A percentile compares a stretch with the other conserved stretches of the same genome.
phyloP scores from a whole-genome alignment of 1,140 invertebrate genomes.

The Vanessa tameamea region DNA sequence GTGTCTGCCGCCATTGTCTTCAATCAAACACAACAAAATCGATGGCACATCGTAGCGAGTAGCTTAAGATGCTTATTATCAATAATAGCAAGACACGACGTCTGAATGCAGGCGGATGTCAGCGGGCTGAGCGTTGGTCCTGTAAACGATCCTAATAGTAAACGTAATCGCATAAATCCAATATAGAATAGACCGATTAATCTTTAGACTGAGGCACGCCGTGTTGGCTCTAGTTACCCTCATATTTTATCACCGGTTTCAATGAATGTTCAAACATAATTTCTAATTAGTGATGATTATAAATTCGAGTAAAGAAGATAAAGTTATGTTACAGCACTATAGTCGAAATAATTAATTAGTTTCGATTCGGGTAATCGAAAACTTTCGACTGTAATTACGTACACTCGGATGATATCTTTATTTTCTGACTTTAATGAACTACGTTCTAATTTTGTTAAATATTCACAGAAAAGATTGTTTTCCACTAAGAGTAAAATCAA shows the following conservation, averaged over 20 bases:
- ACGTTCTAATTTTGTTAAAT: background rate
- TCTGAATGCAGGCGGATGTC: constrained; percentile 38
- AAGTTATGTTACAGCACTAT: background rate
- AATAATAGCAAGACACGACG: constrained; percentile 24
- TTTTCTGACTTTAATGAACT: too few relatives aligned
- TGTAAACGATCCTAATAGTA: constrained; percentile 27
- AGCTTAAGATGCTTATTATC: constrained; percentile 18
- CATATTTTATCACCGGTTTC: constrained; percentile 26
- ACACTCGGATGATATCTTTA: too few relatives aligned
- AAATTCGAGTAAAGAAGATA: background rate
- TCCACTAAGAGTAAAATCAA: background rate
- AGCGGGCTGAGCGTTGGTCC: constrained; percentile 16
- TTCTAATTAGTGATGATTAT: background rate
- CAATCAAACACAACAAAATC: background rate
- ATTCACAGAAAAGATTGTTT: background rate
- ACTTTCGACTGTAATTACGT: background rate
- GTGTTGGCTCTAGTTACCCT: constrained; percentile 15
- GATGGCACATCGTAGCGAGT: background rate
- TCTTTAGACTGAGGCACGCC: constrained; percentile 21
- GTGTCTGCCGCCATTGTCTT: background rate
- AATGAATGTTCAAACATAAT: constrained; percentile 6
- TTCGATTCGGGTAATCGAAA: background rate
- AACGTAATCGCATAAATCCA: constrained; percentile 34
- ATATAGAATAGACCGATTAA: constrained; percentile 41
- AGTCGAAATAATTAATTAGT: background rate